phyloP scores from a whole-genome alignment of 2,888 invertebrate species.

The Neoscelio sp. region DNA sequence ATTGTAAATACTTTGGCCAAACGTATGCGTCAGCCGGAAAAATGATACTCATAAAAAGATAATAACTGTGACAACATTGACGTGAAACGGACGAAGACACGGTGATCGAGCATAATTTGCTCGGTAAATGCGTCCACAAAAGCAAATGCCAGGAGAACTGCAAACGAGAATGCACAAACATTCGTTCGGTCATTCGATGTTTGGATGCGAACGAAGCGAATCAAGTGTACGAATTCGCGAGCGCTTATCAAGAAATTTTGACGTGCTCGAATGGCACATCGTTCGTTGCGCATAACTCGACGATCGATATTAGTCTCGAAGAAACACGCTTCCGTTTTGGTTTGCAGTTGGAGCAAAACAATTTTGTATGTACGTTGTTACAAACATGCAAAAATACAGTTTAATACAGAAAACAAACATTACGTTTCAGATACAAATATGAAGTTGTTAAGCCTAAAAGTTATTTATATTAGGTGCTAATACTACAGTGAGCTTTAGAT shows the following conservation, averaged over 20 bases:
- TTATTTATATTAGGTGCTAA: too few species aligned
- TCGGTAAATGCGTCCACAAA: slow-evolving; percentile 9
- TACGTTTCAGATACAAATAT: too few species aligned
- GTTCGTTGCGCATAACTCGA: slow-evolving; percentile 1
- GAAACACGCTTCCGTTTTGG: slow-evolving; percentile 13
- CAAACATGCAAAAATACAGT: background rate
- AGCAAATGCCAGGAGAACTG: slow-evolving; percentile 43
- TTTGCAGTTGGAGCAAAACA: slow-evolving; percentile 10
- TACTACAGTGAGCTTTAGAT: too few species aligned
- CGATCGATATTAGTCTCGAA: slow-evolving; percentile 27
- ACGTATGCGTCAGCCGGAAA: background rate
- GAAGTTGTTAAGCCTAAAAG: too few species aligned
- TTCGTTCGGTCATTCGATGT: slow-evolving; percentile 47
- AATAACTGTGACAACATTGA: slow-evolving; percentile 38
- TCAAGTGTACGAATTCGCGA: slow-evolving; percentile 24
- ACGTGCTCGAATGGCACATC: slow-evolving; percentile 29
- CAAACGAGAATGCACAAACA: slow-evolving; percentile 52
- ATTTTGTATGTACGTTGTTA: background rate
- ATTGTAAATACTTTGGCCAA: background rate
- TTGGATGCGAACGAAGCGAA: slow-evolving; percentile 39
- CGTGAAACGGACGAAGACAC: slow-evolving; percentile 12
- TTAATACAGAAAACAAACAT: too few species aligned
- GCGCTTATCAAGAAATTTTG: slow-evolving; percentile 42
- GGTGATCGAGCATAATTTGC: slow-evolving; percentile 47
- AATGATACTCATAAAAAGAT: slow-evolving; percentile 15